Conservation (phyloP, 2,888 invertebrate species). For the Leptinotarsa peninsularis region DNA sequence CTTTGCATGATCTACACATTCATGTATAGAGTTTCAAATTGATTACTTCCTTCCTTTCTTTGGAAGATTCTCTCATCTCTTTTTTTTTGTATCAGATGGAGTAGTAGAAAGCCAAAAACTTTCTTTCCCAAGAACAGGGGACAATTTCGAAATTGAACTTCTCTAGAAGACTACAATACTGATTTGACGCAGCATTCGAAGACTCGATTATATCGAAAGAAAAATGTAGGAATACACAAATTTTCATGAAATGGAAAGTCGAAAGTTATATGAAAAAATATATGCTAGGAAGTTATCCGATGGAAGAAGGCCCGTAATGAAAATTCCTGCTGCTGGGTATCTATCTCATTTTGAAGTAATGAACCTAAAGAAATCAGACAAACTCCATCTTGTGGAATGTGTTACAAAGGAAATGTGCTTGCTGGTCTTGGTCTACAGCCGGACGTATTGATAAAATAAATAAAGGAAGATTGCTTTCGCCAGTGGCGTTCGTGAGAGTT, state of each 20-base stretch:
- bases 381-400: conserved; percentile 13
- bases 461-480: conserved; percentile 1
- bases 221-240: not conserved
- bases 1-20: no score
- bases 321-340: conserved; percentile 16
- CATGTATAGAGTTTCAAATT: no score
- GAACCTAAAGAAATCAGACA: conserved; percentile 15
- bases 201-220: not conserved
- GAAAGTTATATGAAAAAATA: not conserved
- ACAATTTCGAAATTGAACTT: conserved; percentile 5
- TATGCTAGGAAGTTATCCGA: not conserved
- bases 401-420: conserved; percentile 5
- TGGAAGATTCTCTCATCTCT: no score
- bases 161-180: not conserved
- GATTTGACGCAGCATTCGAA: conserved; percentile 1
- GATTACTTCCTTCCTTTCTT: no score
- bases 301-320: conserved; percentile 1
- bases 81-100: no score
- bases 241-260: conserved; percentile 2
- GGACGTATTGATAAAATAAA: conserved; percentile 6
- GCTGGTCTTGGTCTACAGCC: conserved; percentile 14
- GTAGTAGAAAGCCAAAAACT: no score
- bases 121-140: no score
- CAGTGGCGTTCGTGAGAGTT: conserved; percentile 11
- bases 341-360: conserved; percentile 17